Percentiles rank a stretch among this genome's conserved stretches.
Conservation (phyloP, 2,888 invertebrate species). For the Volucella inanis region DNA sequence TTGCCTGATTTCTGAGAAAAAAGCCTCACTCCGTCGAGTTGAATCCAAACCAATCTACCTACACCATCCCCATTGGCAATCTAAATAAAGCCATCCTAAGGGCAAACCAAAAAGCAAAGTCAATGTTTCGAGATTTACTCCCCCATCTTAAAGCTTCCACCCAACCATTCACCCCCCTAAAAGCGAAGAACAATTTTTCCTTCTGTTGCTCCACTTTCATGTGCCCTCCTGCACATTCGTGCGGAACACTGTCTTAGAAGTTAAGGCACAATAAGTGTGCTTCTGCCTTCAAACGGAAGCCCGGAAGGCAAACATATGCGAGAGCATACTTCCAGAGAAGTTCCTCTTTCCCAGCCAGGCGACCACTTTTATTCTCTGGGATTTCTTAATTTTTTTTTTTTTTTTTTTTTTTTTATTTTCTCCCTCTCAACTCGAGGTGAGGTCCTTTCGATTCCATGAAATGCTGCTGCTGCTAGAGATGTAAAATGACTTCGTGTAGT, state of each 20-base stretch:
- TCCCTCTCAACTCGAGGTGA: not conserved
- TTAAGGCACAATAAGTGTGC: not conserved
- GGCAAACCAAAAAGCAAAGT: conserved; percentile 45
- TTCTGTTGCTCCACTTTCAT: not conserved
- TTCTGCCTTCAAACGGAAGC: conserved; percentile 28
- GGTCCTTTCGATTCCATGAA: conserved; percentile 6
- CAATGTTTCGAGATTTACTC: conserved; percentile 35
- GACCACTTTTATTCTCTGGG: conserved; percentile 43
- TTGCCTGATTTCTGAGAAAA: conserved; percentile 21
- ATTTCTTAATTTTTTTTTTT: conserved; percentile 6
- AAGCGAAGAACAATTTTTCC: not conserved
- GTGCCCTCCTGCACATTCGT: conserved; percentile 2
- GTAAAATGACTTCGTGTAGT: conserved; percentile 11
- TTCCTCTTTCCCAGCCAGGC: conserved; percentile 25
- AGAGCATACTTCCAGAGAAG: conserved; percentile 40
- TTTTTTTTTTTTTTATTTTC: not conserved
- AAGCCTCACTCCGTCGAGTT: not conserved
- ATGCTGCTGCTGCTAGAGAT: not conserved
- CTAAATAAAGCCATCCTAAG: conserved; percentile 65
- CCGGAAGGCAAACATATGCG: conserved; percentile 62
- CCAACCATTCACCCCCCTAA: not conserved
- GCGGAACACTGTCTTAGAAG: conserved; percentile 13
- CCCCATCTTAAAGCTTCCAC: not conserved
- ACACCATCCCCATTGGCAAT: conserved; percentile 18
- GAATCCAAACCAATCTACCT: not conserved